Evolutionary conservation across 1,140 invertebrate genomes (phyloP), one percentile per base, ranked within the genome.

Genomic region (Tenebrio molitor): DNA sequence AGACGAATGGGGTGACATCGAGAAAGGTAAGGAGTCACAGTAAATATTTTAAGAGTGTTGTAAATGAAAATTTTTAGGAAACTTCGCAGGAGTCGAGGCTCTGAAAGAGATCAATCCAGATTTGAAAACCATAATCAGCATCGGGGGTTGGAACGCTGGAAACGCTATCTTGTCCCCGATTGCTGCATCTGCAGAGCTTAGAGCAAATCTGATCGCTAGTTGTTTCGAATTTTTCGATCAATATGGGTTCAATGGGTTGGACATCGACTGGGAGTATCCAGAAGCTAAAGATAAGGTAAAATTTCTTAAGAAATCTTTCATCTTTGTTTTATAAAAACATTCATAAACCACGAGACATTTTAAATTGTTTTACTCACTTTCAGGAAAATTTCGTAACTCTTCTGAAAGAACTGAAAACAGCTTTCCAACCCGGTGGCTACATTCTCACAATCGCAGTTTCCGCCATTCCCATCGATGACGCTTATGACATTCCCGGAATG

Each of bases 221-320:
- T 77, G 77, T 7, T 33, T 84, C 1, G 34, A 23, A 4, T 94
- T 92, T 75, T 88, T 95, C 84, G 84, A 90, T 6, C 86, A 89
- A 77, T 93, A 93, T 75, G 82, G 88, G 5, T 95, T 95, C 72
- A 92, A 95, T 80, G 93, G 93, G 2, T 90, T 95, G 66, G 93
- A 95, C 79, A 84, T 95, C 67, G 93, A 95, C 78, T 95, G 93
- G 93, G 91, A 95, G 82, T 95, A 95, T 78, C 94, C 95, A 1
- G 92, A 79, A 79, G 44, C 65, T 80, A 41, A 72, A 68, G 73
- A 76, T 16, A 44, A 62, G 71, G 68, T 73, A n/a, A n/a, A n/a
- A n/a, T n/a, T n/a, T n/a, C n/a, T n/a, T n/a, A n/a, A n/a, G n/a
- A n/a, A n/a, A n/a, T n/a, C n/a, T n/a, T n/a, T n/a, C n/a, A n/a